phyloP scores from a whole-genome alignment of 2,113 vertebrate species.

The Petrocephalus zakoni region DNA sequence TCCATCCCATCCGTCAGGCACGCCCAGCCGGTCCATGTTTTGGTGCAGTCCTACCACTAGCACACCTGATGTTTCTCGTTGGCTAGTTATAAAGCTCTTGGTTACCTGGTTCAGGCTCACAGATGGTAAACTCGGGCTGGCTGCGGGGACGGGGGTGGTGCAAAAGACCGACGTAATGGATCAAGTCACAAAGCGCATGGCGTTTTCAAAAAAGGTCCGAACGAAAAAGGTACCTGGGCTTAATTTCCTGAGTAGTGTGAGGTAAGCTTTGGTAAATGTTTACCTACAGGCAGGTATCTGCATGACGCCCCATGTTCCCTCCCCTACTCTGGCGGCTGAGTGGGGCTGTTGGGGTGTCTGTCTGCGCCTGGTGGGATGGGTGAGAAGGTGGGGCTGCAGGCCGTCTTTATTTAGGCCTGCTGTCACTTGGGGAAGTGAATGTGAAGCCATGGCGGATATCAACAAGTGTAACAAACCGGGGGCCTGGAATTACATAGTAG shows the following conservation, averaged over 20 bases:
- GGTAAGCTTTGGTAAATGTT: neutral
- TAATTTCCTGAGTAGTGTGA: neutral
- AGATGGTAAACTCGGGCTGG: neutral
- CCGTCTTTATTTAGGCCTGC: slow-evolving; percentile 33
- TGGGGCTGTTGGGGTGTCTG: slow-evolving; percentile 49
- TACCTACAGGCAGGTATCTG: neutral
- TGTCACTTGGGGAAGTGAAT: slow-evolving; percentile 33
- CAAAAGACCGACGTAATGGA: neutral
- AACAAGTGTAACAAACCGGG: slow-evolving; percentile 23
- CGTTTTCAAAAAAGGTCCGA: neutral
- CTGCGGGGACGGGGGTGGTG: neutral
- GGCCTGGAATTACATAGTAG: neutral
- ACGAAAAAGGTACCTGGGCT: neutral
- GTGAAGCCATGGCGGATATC: slow-evolving; percentile 24
- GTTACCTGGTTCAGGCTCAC: neutral
- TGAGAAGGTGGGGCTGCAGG: neutral
- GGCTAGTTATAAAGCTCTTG: neutral
- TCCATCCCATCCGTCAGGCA: neutral
- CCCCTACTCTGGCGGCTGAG: slow-evolving; percentile 34
- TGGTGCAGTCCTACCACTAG: neutral
- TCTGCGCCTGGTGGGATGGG: slow-evolving; percentile 12
- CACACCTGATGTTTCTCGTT: neutral
- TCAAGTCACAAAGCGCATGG: neutral
- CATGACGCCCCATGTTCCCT: neutral
- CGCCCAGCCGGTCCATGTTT: neutral